These are phyloP conservation scores for Cuculus canorus DNA, from an alignment of 2,797 vertebrate species.

Conservation along the genomic window DNA sequence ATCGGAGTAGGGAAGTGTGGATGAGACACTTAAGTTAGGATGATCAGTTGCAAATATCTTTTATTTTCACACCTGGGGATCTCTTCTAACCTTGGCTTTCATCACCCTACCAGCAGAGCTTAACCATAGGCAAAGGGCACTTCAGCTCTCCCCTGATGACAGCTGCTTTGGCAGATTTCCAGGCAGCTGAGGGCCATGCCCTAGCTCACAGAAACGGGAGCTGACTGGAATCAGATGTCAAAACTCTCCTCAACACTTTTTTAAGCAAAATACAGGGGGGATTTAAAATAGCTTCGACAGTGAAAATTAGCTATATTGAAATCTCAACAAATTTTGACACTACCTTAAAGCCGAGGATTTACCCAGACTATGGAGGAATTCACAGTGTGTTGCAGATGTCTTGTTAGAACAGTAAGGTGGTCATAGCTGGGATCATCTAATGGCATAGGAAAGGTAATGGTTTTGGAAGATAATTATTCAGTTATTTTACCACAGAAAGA, in stretches of 20 bases:
- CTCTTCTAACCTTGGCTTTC: not conserved
- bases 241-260: not conserved
- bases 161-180: not conserved
- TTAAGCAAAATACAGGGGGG: not conserved
- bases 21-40: not conserved
- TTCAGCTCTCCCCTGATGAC: not conserved
- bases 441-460: not conserved
- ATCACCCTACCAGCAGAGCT: not conserved
- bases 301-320: not conserved
- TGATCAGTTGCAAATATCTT: not conserved
- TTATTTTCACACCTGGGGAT: not conserved
- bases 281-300: not conserved
- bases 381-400: not conserved
- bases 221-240: not conserved
- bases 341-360: not conserved
- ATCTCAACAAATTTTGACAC: not conserved
- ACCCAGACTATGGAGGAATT: not conserved
- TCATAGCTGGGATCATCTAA: not conserved
- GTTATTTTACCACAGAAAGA: not conserved
- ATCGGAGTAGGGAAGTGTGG: not conserved
- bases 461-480: not conserved
- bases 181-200: not conserved
- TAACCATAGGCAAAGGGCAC: not conserved
- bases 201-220: not conserved
- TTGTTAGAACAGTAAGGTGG: not conserved